Conservation (phyloP, 2,113 vertebrate species). For the Periophthalmus modestus region DNA sequence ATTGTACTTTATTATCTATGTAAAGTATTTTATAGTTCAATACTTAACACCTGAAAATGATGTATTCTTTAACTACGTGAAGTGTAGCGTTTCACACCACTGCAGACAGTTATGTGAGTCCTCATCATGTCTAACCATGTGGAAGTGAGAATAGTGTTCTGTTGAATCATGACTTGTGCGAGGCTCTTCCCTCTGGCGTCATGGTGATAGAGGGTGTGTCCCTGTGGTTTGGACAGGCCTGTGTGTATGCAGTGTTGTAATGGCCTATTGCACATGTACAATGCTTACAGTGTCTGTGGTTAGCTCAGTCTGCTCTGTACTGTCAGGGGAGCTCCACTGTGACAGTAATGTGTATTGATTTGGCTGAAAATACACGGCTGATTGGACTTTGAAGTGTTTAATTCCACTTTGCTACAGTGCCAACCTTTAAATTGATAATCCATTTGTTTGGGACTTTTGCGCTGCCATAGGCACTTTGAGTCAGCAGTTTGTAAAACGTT, state of each 20-base stretch:
- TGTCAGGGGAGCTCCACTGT: slow-evolving; percentile 36
- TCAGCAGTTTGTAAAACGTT: neutral
- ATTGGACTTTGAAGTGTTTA: slow-evolving; percentile 71
- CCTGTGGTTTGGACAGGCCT: slow-evolving; percentile 2
- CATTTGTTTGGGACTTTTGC: slow-evolving; percentile 49
- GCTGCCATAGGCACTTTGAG: slow-evolving; percentile 43
- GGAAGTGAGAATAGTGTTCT: neutral
- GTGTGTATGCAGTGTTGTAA: slow-evolving; percentile 1
- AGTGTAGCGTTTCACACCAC: neutral
- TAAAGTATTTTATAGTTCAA: too few species aligned
- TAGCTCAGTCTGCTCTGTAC: slow-evolving; percentile 19
- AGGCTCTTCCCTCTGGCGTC: slow-evolving; percentile 15
- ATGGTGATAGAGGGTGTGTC: slow-evolving; percentile 7
- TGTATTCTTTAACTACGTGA: neutral
- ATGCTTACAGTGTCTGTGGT: slow-evolving; percentile 11
- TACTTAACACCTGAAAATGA: too few species aligned
- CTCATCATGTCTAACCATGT: neutral
- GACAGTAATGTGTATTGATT: slow-evolving; percentile 73
- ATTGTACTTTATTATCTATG: too few species aligned
- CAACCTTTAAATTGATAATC: slow-evolving; percentile 72
- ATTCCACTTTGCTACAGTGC: slow-evolving; percentile 62
- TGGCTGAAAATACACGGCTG: slow-evolving; percentile 59
- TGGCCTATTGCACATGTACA: slow-evolving; percentile 14
- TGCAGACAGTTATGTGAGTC: neutral
- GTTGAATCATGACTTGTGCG: slow-evolving; percentile 8